Evolutionary conservation across 2,888 invertebrate species (phyloP), one percentile per base, ranked within the genome.

Genomic region (Meteorus cinctellus): DNA sequence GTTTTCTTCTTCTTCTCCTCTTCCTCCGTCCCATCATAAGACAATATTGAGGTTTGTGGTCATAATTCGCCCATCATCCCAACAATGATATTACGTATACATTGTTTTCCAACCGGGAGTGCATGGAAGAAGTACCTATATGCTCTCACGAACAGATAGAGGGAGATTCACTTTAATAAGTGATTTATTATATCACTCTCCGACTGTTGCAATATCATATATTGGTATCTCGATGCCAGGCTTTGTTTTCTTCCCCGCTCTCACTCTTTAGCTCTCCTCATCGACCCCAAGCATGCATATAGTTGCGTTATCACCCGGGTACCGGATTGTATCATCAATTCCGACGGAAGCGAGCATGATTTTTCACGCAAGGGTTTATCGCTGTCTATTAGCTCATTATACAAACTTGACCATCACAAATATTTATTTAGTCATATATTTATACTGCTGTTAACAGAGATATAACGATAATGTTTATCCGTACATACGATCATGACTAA

Each of bases 341-440:
- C 48, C 4, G n/a, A n/a, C 48, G n/a, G 48, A 48, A 48, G 16
- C n/a, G n/a, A 48, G 4, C 0, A 48, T 48, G 48, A 48, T 48
- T 48, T 48, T 48, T 48, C 48, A 48, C 4, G n/a, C 48, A n/a
- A 48, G 48, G n/a, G n/a, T 48, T 48, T 48, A 48, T 48, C 48
- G 48, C n/a, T n/a, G 16, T 48, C 48, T 48, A 48, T 48, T 16
- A n/a, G n/a, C 48, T 16, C 48, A n/a, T 48, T 4, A 48, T 16
- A 48, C 48, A n/a, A 16, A 3, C n/a, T 41, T 41, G 4, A 48
- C 14, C 4, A 48, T 16, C 4, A 48, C 4, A 48, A 48, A 48
- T 48, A 48, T 48, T n/a, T 48, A 48, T 48, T 16, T 48, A 48
- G n/a, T 48, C 48, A 48, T 48, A 16, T 48, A n/a, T n/a, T n/a